Percentiles rank a stretch among this genome's conserved stretches.
Evolutionary conservation across 2,888 invertebrate species (phyloP).

Genomic region (Eupsilia transversa): DNA sequence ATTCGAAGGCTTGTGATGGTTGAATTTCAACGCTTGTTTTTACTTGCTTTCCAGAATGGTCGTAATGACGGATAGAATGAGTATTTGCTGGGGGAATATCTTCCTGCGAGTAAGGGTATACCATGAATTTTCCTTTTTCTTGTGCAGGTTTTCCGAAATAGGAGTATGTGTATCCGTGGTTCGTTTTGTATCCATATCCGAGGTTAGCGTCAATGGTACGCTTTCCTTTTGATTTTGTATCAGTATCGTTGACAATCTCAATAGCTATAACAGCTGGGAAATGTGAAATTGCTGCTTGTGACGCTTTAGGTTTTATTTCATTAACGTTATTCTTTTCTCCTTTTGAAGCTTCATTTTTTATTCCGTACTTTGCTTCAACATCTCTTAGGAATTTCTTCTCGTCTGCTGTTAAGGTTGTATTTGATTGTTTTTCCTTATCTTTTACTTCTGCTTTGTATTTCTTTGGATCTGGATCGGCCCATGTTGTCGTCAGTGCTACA

Average conservation of each 20-base stretch:
- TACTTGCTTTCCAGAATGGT: constrained; percentile 69
- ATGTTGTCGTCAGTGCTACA: constrained; percentile 72
- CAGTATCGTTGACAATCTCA: constrained; percentile 91
- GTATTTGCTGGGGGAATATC: constrained; percentile 87
- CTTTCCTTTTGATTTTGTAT: constrained; percentile 90
- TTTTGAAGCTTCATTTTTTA: constrained; percentile 76
- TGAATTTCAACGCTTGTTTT: constrained; percentile 89
- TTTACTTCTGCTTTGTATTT: constrained; percentile 82
- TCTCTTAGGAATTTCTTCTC: constrained; percentile 87
- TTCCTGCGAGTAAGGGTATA: constrained; percentile 93
- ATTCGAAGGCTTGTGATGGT: constrained; percentile 90
- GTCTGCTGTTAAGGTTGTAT: constrained; percentile 81
- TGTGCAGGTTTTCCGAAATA: constrained; percentile 86
- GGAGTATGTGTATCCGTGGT: constrained; percentile 88
- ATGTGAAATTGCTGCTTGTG: constrained; percentile 69
- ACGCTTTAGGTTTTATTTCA: constrained; percentile 57
- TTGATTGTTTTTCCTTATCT: constrained; percentile 76
- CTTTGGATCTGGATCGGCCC: constrained; percentile 85
- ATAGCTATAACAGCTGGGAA: constrained; percentile 91
- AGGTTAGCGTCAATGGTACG: constrained; percentile 93
- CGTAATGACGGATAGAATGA: constrained; percentile 59
- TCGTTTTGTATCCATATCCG: constrained; percentile 92
- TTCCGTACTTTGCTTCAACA: constrained; percentile 87
- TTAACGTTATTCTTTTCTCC: constrained; percentile 71
- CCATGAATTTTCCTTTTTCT: constrained; percentile 90